Base-by-base conservation (phyloP, 2,888 invertebrate genomes). In the Nomada fucata region DNA sequence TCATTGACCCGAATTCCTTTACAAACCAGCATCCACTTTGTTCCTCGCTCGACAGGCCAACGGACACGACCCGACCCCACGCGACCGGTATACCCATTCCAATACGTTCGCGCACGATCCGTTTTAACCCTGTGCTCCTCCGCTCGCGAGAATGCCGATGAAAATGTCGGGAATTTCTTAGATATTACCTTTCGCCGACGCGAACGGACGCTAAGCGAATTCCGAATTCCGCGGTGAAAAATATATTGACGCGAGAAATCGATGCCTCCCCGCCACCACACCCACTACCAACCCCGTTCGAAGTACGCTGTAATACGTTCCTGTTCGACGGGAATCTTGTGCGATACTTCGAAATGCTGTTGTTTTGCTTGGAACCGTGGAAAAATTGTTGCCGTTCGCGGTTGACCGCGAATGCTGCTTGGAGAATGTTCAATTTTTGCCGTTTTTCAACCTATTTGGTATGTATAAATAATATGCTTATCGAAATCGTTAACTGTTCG, bases 1-100 rank as follows among this genome's bases (percentile, higher is more conserved):
- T 84, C 85, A 84, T 85, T 82, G 84, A 84, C 79, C 84, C 44
- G 60, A 82, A 85, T 85, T 75, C 82, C 84, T 85, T 79, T 72
- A 11, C 63, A 70, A 57, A n/a, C 64, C 57, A 44, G 59, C 72
- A 71, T 64, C 61, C 76, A 65, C 57, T 72, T 70, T 74, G 72
- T 59, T 71, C 60, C 67, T 57, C 68, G 72, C 69, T 69, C 61
- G 64, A n/a, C 65, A 55, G 23, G 23, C 23, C 57, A 50, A 20
- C 11, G 26, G 53, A 29, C 26, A 70, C 61, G 57, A n/a, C 36
- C 5, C 53, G 29, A 47, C 47, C 29, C 13, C 18, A 15, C 11
- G 47, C 23, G 11, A 36, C 44, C 65, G 23, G 60, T 59, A 47
- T 61, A 80, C 63, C 80, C 80, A 82, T 82, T 82, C 82, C 82